phyloP scores from a whole-genome alignment of 2,888 invertebrate genomes.

The Tachina fera region DNA sequence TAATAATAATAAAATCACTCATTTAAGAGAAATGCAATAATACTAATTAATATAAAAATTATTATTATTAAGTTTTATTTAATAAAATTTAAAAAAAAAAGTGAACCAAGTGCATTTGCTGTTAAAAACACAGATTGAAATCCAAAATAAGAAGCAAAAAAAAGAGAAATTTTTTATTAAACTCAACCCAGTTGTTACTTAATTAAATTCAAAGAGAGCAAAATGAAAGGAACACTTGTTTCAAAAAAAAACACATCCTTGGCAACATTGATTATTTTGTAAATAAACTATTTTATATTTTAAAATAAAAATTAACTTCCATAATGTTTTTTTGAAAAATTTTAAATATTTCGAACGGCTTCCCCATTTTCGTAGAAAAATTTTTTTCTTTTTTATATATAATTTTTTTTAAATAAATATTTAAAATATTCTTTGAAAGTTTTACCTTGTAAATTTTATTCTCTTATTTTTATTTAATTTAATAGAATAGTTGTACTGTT shows the following conservation, averaged over 20 bases:
- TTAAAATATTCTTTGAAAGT: slow-evolving; percentile 41
- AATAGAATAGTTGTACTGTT: slow-evolving; percentile 45
- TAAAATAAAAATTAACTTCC: slow-evolving; percentile 53
- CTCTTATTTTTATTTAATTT: slow-evolving; percentile 30
- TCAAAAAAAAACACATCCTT: background rate
- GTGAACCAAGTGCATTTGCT: slow-evolving; percentile 61
- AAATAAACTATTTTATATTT: slow-evolving; percentile 50
- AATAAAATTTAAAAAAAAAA: slow-evolving; percentile 25
- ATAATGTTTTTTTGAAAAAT: slow-evolving; percentile 62
- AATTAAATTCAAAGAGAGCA: slow-evolving; percentile 15
- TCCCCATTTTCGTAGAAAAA: slow-evolving; percentile 71
- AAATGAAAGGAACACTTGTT: background rate
- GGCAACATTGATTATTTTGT: slow-evolving; percentile 34
- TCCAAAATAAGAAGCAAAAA: background rate
- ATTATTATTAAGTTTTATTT: slow-evolving; percentile 55
- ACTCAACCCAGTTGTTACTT: slow-evolving; percentile 38
- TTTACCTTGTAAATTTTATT: slow-evolving; percentile 52
- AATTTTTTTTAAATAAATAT: slow-evolving; percentile 28
- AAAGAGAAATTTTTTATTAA: background rate
- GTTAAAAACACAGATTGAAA: slow-evolving; percentile 58
- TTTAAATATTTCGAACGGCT: slow-evolving; percentile 67
- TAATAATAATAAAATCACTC: slow-evolving; percentile 13
- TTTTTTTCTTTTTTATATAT: slow-evolving; percentile 32
- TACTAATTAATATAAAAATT: slow-evolving; percentile 27
- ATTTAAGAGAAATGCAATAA: slow-evolving; percentile 65